These are phyloP conservation scores for Characodon lateralis DNA, from an alignment of 2,797 vertebrate genomes.

Conservation along the genomic window DNA sequence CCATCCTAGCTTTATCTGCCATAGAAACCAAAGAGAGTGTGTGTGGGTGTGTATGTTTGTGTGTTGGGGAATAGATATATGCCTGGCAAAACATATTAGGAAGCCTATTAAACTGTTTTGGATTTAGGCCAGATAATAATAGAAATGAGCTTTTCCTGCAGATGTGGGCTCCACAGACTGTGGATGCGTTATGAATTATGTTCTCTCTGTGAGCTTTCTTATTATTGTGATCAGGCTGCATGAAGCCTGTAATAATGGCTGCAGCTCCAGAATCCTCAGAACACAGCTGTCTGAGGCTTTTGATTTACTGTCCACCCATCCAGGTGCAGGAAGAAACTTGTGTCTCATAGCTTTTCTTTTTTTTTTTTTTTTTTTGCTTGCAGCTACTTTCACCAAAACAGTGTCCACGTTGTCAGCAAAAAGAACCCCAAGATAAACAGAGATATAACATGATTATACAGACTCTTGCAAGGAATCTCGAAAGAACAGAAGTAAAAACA, in stretches of 20 bases:
- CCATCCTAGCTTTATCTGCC: slow-evolving; percentile 52
- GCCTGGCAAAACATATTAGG: slow-evolving; percentile 52
- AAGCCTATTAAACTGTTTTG: slow-evolving; percentile 62
- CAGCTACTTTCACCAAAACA: slow-evolving; percentile 22
- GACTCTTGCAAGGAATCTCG: slow-evolving; percentile 1
- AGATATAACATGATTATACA: neutral
- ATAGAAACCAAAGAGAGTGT: slow-evolving; percentile 24
- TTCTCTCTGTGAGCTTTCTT: slow-evolving; percentile 56
- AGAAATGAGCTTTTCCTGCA: slow-evolving; percentile 60
- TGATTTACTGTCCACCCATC: slow-evolving; percentile 60
- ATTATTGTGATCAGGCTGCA: slow-evolving; percentile 72
- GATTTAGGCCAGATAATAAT: slow-evolving; percentile 69
- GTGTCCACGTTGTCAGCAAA: slow-evolving; percentile 14
- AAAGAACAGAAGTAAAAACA: slow-evolving; percentile 13
- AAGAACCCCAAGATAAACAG: slow-evolving; percentile 13
- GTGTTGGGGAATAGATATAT: slow-evolving; percentile 39
- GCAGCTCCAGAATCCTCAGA: slow-evolving; percentile 45
- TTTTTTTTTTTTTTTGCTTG: slow-evolving; percentile 11
- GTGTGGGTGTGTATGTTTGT: neutral
- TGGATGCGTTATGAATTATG: slow-evolving; percentile 63
- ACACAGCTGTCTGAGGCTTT: slow-evolving; percentile 42
- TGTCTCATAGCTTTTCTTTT: neutral
- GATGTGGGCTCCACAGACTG: slow-evolving; percentile 54
- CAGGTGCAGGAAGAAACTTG: slow-evolving; percentile 24
- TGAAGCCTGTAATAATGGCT: slow-evolving; percentile 67